Conservation (phyloP, 2,797 vertebrate species). For the Xyrichtys novacula region DNA sequence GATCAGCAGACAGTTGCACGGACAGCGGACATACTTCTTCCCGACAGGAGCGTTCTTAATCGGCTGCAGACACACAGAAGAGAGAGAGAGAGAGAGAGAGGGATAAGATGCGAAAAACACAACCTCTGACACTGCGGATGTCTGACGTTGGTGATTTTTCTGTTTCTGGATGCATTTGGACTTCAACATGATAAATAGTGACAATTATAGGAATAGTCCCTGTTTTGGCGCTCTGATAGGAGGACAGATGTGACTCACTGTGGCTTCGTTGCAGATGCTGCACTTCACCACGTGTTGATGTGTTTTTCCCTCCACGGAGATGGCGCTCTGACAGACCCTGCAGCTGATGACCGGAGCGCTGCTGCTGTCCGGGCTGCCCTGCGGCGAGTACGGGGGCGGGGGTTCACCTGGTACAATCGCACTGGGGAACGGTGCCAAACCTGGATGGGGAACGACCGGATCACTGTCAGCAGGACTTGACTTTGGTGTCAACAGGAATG, state of each 20-base stretch:
- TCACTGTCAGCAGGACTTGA: too few relatives aligned
- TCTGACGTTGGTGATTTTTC: too few relatives aligned
- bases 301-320: conserved; percentile 87
- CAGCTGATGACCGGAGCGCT: conserved; percentile 89
- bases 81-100: too few relatives aligned
- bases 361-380: conserved; percentile 88
- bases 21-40: conserved; percentile 94
- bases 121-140: neutral
- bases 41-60: conserved; percentile 92
- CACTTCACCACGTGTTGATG: conserved; percentile 92
- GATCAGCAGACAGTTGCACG: conserved; percentile 93
- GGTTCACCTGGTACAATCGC: conserved; percentile 73
- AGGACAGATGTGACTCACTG: conserved; percentile 78
- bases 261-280: conserved; percentile 91
- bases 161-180: too few relatives aligned
- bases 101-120: neutral
- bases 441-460: conserved; percentile 50
- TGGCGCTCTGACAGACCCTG: conserved; percentile 89
- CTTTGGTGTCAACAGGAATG: too few relatives aligned
- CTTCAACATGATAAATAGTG: too few relatives aligned
- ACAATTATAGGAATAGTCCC: too few relatives aligned
- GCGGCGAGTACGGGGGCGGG: conserved; percentile 88
- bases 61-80: conserved; percentile 77
- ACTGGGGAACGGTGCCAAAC: conserved; percentile 81
- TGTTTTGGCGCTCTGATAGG: too few relatives aligned